These are phyloP conservation scores for Antennarius striatus DNA, from an alignment of 2,113 vertebrate species.

Conservation along the genomic window DNA sequence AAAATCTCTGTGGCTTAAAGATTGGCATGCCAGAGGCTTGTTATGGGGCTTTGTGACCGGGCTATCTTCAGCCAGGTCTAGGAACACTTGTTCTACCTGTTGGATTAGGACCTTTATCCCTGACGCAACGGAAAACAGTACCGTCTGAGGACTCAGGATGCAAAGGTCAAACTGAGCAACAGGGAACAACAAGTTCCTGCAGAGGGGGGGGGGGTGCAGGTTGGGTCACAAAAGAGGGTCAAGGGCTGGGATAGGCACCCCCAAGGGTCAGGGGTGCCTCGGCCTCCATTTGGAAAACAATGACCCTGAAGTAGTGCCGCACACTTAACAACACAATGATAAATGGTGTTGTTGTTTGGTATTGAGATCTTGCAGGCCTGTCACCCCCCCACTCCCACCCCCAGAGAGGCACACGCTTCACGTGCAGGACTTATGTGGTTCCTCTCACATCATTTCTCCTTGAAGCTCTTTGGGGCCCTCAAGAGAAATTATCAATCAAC, in stretches of 20 bases:
- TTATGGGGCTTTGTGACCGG: slow-evolving; percentile 22
- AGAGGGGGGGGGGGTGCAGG: background rate
- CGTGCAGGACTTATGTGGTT: slow-evolving; percentile 19
- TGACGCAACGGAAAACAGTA: slow-evolving; percentile 64
- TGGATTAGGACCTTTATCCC: slow-evolving; percentile 74
- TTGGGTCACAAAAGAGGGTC: slow-evolving; percentile 27
- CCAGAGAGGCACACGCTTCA: slow-evolving; percentile 19
- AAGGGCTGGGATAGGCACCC: background rate
- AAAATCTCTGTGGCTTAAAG: slow-evolving; percentile 35
- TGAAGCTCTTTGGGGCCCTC: slow-evolving; percentile 6
- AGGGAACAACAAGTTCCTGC: background rate
- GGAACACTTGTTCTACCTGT: slow-evolving; percentile 69
- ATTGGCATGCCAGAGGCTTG: slow-evolving; percentile 32
- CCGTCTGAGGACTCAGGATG: slow-evolving; percentile 12
- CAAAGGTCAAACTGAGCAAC: slow-evolving; percentile 44
- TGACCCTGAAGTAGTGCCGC: slow-evolving; percentile 4
- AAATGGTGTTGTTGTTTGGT: no score
- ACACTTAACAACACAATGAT: no score
- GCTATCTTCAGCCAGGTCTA: slow-evolving; percentile 64
- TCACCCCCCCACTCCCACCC: slow-evolving; percentile 8
- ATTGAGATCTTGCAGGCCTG: no score
- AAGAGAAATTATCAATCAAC: slow-evolving; percentile 37
- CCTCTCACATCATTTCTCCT: background rate
- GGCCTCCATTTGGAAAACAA: background rate
- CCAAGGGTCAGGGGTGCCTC: background rate